A percentile compares a stretch with the other conserved stretches of the same genome.
phyloP scores from a whole-genome alignment of 2,113 vertebrate genomes.

The Cinclus mexicanus region DNA sequence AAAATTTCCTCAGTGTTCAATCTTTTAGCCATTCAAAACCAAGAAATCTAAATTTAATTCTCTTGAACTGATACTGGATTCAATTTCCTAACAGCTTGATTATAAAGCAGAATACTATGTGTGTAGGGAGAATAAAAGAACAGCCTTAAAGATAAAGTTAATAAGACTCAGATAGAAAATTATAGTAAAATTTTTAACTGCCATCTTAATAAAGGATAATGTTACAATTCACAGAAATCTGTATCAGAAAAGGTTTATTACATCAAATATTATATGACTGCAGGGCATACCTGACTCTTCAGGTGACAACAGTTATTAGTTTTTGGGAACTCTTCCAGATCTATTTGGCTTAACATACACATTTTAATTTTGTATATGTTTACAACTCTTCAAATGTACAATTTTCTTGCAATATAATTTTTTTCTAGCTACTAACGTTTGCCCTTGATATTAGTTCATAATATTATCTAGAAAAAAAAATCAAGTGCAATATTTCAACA shows the following conservation, averaged over 20 bases:
- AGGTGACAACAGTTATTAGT: neutral
- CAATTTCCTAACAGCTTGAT: conserved; percentile 43
- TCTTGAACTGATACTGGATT: conserved; percentile 7
- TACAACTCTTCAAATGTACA: neutral
- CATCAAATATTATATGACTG: neutral
- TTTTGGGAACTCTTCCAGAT: neutral
- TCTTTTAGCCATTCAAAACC: neutral
- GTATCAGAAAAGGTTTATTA: neutral
- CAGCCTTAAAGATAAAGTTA: conserved; percentile 21
- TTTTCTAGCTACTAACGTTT: neutral
- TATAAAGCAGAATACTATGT: neutral
- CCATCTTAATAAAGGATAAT: neutral
- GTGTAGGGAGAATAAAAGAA: neutral
- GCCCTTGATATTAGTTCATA: neutral
- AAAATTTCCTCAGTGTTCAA: neutral
- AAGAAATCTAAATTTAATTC: conserved; percentile 14
- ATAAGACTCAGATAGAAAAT: conserved; percentile 25
- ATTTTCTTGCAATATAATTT: neutral
- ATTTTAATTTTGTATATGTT: neutral
- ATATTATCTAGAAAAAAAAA: neutral
- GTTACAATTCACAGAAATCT: neutral
- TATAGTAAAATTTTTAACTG: neutral
- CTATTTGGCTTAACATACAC: neutral
- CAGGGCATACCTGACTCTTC: neutral
- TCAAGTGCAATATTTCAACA: neutral